Evolutionary conservation across 1,140 invertebrate genomes (phyloP).

Genomic region (Dendroctonus valens): DNA sequence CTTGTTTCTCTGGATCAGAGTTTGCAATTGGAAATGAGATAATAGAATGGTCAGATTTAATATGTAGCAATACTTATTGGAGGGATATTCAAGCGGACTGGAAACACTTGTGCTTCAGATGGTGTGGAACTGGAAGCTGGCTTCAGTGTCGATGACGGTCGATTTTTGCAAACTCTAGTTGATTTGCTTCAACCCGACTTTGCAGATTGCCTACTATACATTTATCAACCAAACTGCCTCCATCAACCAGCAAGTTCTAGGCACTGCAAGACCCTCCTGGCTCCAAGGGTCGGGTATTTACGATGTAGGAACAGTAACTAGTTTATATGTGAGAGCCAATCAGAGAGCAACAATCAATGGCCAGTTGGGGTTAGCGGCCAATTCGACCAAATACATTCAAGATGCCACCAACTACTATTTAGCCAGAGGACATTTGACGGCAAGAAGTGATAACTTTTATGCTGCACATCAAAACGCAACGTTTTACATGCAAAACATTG

Average conservation of each 20-base stretch:
- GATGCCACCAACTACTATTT: slow-evolving; percentile 60
- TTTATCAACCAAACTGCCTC: slow-evolving; percentile 38
- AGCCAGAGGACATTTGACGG: slow-evolving; percentile 64
- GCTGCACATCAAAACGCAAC: slow-evolving; percentile 62
- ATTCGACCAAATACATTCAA: slow-evolving; percentile 43
- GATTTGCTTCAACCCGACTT: slow-evolving; percentile 41
- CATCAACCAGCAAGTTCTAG: slow-evolving; percentile 41
- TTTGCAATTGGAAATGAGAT: too few species aligned
- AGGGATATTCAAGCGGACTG: not conserved
- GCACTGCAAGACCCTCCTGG: slow-evolving; percentile 46
- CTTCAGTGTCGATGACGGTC: slow-evolving; percentile 35
- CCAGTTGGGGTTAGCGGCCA: slow-evolving; percentile 43
- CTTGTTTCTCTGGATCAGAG: too few species aligned
- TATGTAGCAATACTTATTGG: not conserved
- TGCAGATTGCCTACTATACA: slow-evolving; percentile 39
- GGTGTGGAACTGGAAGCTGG: slow-evolving; percentile 43
- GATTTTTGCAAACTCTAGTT: slow-evolving; percentile 39
- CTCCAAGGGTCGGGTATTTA: slow-evolving; percentile 42
- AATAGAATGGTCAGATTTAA: not conserved
- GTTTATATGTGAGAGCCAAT: slow-evolving; percentile 39
- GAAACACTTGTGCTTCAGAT: slow-evolving; percentile 36
- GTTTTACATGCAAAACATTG: slow-evolving; percentile 56
- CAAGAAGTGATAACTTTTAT: slow-evolving; percentile 64
- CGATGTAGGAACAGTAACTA: slow-evolving; percentile 35
- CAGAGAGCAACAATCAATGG: slow-evolving; percentile 43